Base-by-base conservation (phyloP, 2,797 vertebrate species). In the Rhynchonycteris naso region DNA sequence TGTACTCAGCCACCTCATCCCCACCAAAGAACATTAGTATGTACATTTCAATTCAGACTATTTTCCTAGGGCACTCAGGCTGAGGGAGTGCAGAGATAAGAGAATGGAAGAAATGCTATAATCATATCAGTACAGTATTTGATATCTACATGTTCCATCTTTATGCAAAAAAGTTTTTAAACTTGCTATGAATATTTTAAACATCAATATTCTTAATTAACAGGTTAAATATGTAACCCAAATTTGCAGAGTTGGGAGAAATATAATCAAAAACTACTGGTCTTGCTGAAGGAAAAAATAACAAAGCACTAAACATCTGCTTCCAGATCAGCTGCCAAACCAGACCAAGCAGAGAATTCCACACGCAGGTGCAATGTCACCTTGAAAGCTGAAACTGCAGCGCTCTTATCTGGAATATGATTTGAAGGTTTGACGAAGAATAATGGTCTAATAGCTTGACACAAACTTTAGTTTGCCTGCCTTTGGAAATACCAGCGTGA, bases 401-500 rank as follows among this genome's bases (percentile, higher is more conserved):
- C 58, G 16, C 47, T 93, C 43, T 92, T 78, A 47, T 59, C 79
- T 61, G 33, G 59, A 68, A 86, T 54, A 54, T 38, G 30, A 50
- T 35, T 85, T 18, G 72, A 54, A 82, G 38, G 56, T 63, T 54
- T 54, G n/a, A 52, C 47, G 10, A 16, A 92, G 61, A 30, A 13
- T 9, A 47, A 35, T 63, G 38, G 79, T 74, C n/a, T 66, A 68
- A 90, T 76, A 26, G 74, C 11, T 35, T 21, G 68, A 78, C 28
- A 30, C 38, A 30, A 90, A 26, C 10, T 47, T 54, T 26, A 35
- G 11, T 63, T 86, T 84, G 72, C 83, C 74, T 66, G 30, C 26
- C 22, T 90, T 92, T 83, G 72, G 92, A 96, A 97, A 96, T 15
- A 90, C 54, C 78, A 82, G 24, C 69, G 56, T 74, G 65, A 92